Conservation (phyloP, 2,888 invertebrate species). For the Limenitis camilla region DNA sequence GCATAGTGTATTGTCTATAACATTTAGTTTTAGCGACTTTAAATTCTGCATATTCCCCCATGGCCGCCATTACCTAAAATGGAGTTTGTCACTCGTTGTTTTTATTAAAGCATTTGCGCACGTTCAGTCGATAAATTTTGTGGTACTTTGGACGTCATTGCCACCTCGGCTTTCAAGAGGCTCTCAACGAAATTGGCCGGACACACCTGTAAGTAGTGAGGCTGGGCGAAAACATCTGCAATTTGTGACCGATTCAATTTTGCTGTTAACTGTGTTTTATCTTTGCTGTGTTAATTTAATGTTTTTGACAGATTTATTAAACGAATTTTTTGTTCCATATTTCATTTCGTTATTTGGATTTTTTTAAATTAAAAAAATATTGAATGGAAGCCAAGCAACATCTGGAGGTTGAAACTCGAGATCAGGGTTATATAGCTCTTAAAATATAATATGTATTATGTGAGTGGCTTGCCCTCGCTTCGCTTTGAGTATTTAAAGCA, state of each 20-base stretch:
- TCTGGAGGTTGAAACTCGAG: too few species aligned
- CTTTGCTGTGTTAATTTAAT: background rate
- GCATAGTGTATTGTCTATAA: too few species aligned
- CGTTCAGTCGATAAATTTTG: slow-evolving; percentile 64
- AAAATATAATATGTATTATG: too few species aligned
- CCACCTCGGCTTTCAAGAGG: slow-evolving; percentile 47
- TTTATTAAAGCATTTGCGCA: slow-evolving; percentile 50
- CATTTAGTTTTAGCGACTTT: too few species aligned
- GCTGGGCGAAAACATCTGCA: slow-evolving; percentile 25
- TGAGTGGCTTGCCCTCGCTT: too few species aligned
- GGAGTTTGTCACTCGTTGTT: slow-evolving; percentile 54
- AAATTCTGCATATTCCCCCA: background rate
- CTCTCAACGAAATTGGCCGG: slow-evolving; percentile 51
- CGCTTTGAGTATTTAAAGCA: too few species aligned
- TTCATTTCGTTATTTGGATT: background rate
- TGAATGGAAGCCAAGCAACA: too few species aligned
- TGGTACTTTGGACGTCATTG: slow-evolving; percentile 56
- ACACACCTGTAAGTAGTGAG: slow-evolving; percentile 39
- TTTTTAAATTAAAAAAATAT: too few species aligned
- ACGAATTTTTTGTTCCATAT: background rate
- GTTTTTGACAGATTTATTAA: background rate
- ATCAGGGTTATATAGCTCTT: too few species aligned
- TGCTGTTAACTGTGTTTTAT: slow-evolving; percentile 10
- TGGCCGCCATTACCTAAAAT: slow-evolving; percentile 29
- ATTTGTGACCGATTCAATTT: slow-evolving; percentile 22